phyloP scores from a whole-genome alignment of 1,140 invertebrate species.

The Andricus grossulariae region DNA sequence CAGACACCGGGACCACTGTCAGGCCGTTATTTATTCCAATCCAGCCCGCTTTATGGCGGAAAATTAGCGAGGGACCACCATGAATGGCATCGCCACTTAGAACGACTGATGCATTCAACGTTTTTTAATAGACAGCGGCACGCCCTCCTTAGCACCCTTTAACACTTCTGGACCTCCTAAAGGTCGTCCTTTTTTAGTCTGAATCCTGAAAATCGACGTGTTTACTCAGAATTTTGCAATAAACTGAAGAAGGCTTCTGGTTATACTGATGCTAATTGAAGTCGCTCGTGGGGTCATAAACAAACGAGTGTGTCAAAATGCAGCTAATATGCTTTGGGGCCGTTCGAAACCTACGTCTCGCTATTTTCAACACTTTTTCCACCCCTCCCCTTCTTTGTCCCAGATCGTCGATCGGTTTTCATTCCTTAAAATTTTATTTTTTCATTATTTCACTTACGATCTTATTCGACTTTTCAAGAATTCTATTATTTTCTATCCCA shows the following conservation, averaged over 20 bases:
- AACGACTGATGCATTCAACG: constrained; percentile 61
- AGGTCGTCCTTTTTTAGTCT: constrained; percentile 52
- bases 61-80: constrained; percentile 65
- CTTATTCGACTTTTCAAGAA: too few species aligned
- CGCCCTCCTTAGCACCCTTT: constrained; percentile 72
- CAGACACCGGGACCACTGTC: constrained; percentile 59
- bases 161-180: constrained; percentile 59
- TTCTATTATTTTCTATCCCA: too few species aligned
- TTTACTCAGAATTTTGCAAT: constrained; percentile 51
- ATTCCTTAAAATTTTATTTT: too few species aligned
- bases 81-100: constrained; percentile 68
- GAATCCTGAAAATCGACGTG: constrained; percentile 45
- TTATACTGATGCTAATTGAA: neutral
- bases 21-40: constrained; percentile 68
- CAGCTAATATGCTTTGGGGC: too few species aligned
- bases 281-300: neutral
- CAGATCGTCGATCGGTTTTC: too few species aligned
- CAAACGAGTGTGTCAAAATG: neutral
- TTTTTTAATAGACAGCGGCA: constrained; percentile 62
- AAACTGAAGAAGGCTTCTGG: constrained; percentile 10
- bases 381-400: too few species aligned
- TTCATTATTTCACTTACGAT: too few species aligned
- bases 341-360: too few species aligned
- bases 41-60: constrained; percentile 64
- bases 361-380: too few species aligned